Evolutionary conservation across 2,113 vertebrate genomes (phyloP), one percentile per base, ranked within the genome.

Genomic region (Ciconia stormi): DNA sequence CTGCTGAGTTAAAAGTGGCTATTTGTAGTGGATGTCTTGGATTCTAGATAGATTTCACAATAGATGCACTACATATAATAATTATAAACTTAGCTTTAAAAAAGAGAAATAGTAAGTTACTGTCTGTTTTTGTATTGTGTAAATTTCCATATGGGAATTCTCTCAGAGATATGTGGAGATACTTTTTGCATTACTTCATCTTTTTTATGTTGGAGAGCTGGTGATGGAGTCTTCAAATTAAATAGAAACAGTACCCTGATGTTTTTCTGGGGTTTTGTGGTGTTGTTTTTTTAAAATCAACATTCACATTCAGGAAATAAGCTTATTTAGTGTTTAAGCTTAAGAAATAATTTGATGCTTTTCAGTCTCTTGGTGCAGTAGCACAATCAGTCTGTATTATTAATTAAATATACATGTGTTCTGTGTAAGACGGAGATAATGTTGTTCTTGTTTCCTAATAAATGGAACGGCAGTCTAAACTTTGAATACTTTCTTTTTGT

Each of bases 401-500:
- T 91, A 90, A 87, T 69, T 90, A 36, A 92, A 65, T 90, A 91
- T 32, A 12, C 29, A 23, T 22, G 3, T 72, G 77, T 95, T 92
- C 96, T 69, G 10, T 90, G 73, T 58, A 87, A 95, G 89, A 71
- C 90, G 78, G 86, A 96, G 86, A 81, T 82, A 94, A 85, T 72
- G 19, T 80, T 77, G 38, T 71, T 95, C 69, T 91, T 82, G 29
- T 90, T 67, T 94, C 26, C 82, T 93, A 97, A 97, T 97, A 94
- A 86, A 89, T 93, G 90, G 67, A 91, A 73, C 55, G 42, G 38
- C 49, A 46, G 25, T 82, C 86, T 97, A 73, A 94, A 93, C 53
- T 81, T 85, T 97, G 86, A 93, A 59, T 81, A 81, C 96, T 95
- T 98, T 80, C 96, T 96, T 90, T 96, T 94, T 98, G 73, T 97